Base-by-base conservation (phyloP, 2,113 vertebrate genomes). In the Leiothrix lutea region DNA sequence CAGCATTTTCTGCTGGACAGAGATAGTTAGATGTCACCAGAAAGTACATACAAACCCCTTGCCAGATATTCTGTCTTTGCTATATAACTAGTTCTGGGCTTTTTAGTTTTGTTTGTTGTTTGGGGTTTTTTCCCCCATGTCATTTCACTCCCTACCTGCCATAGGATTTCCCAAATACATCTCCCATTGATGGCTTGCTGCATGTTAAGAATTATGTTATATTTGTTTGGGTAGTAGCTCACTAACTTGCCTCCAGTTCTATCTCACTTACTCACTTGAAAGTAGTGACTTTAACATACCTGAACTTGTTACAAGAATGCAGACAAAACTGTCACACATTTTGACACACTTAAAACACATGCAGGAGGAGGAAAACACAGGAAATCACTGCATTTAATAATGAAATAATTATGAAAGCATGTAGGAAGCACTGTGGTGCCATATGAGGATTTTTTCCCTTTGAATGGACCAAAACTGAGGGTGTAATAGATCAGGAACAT, bases 51-150 rank as follows among this genome's bases (percentile, higher is more conserved):
- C n/a, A 67, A 31, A 62, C 44, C 19, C 17, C 26, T 60, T 80
- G 44, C 35, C 12, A 11, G 25, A 19, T 58, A 22, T 11, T 40
- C 28, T 54, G 14, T 42, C 50, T 61, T 67, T 67, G 28, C 33
- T 58, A 2, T 51, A 19, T 50, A 67, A 62, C n/a, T 38, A 12
- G 3, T 54, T 75, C 36, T 81, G 26, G 45, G 22, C 26, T 72
- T 67, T 80, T 69, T 45, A 3, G 11, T 48, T 57, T 56, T 26
- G 10, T 22, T n/a, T 51, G 36, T 7, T 11, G 20, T 50, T 58
- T 11, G 7, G 12, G 6, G 0, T 1, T 19, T 88, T 50, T 61
- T 26, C 16, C 10, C 12, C 14, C 23, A 17, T 6, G 5, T 51
- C 0, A 2, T 80, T 85, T 78, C 28, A 21, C 16, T 84, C 11